A percentile compares a stretch with the other conserved stretches of the same genome.
phyloP scores from a whole-genome alignment of 2,888 invertebrate species.

The Caprella mutica region DNA sequence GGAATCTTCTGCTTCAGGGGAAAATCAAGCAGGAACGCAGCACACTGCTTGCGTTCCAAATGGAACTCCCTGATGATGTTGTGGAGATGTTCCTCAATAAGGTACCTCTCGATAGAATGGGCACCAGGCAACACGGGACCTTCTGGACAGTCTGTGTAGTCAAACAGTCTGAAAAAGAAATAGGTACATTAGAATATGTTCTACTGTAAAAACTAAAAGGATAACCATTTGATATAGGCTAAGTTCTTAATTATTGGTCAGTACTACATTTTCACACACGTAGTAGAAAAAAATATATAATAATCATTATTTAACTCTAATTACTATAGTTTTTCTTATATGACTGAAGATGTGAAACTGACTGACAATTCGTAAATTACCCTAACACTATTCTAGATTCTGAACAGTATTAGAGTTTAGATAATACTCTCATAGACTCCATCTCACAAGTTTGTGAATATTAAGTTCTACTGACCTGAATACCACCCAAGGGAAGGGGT shows the following conservation, averaged over 20 bases:
- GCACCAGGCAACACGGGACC: conserved; percentile 67
- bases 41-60: conserved; percentile 84
- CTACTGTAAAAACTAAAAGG: neutral
- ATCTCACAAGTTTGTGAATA: too few relatives aligned
- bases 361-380: too few relatives aligned
- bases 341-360: too few relatives aligned
- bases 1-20: conserved; percentile 89
- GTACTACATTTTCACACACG: too few relatives aligned
- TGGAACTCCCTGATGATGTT: conserved; percentile 82
- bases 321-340: too few relatives aligned
- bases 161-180: conserved; percentile 61
- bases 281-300: too few relatives aligned
- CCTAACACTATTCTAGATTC: neutral
- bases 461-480: conserved; percentile 52
- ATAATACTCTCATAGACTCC: too few relatives aligned
- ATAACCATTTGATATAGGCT: neutral
- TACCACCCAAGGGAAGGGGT: conserved; percentile 89
- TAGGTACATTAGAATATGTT: neutral
- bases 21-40: conserved; percentile 78
- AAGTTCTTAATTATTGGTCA: too few relatives aligned
- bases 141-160: conserved; percentile 96
- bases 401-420: too few relatives aligned
- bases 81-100: conserved; percentile 93
- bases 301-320: too few relatives aligned
- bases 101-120: conserved; percentile 91